Evolutionary conservation across 2,888 invertebrate genomes (phyloP), one percentile per base, ranked within the genome.

Genomic region (Chouioia cunea): DNA sequence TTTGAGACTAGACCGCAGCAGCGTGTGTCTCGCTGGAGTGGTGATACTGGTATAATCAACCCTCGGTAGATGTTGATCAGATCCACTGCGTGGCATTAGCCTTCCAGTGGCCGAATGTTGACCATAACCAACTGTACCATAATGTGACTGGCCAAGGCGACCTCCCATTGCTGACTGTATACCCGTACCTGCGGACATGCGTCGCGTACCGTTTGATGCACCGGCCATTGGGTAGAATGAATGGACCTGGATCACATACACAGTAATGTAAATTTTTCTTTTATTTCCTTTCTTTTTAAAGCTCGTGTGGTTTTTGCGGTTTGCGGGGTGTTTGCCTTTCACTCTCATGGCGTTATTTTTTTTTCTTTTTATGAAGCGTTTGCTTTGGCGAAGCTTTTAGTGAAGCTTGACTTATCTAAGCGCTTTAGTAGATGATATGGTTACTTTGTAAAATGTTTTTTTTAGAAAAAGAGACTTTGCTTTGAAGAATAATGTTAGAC

Each of bases 1-100:
- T 83, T 95, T 95, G 75, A 95, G 88, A 82, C 93, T 94, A 70
- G 94, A 93, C 73, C 94, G 89, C 69, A 95, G 88, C 76, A 94
- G 86, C n/a, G 94, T 93, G 82, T 94, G 94, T 73, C 94, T 88
- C 57, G 91, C 91, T 62, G 90, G 88, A 56, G 90, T 91, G 59
- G 91, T 90, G 75, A 89, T 88, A 75, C 89, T 89, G 20, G 93
- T 93, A 82, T 95, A 95, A 86, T 95, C 95, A 12, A 95, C 94
- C 64, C 94, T 89, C 10, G 95, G 95, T 76, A 95, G 86, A 85
- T 96, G 95, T 85, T 96, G 96, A 86, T 97, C 97, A 52, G 96
- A 96, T 22, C 96, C 96, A 63, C 96, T 96, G 65, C 97, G 89
- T 16, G 96, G 94, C 86, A 96, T 89, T 64, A 89, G 87, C 65